Evolutionary conservation across 2,888 invertebrate species (phyloP), one percentile per base, ranked within the genome.

Genomic region (Cheilosia vernalis): DNA sequence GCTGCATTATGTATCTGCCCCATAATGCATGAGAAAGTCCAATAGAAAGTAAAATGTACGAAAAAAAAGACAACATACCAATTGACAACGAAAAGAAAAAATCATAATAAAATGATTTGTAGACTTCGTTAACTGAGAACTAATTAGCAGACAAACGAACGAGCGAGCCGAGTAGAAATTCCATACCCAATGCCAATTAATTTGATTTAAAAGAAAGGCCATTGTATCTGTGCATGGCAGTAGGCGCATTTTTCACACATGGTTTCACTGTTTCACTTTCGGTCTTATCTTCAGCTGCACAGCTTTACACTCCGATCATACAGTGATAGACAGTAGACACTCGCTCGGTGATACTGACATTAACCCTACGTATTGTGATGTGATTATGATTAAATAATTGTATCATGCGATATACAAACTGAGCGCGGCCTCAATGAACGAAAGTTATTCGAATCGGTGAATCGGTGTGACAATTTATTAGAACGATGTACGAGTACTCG

Each of bases 181-280:
- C 40, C 30, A 60, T 49, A 19, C 49, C 72, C 79, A 79, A 79
- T 49, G 67, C 58, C 67, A 84, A 84, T 83, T 83, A 78, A 84
- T 84, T 80, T 61, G 73, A 69, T 63, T 70, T 51, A 64, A 82
- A 77, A 70, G 70, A 78, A 79, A 74, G 74, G 58, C 79, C 58
- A 69, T 84, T 79, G 84, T 79, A 44, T 27, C 19, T 53, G 55
- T 66, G 40, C 47, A 21, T 27, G n/a, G 51, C 21, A 24, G 24
- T 44, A 33, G 67, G 78, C 49, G 82, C 78, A 77, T 60, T 83
- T 83, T 83, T 83, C 82, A 83, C 82, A 83, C 82, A 83, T 83
- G 78, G 82, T 83, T 83, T 83, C 78, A 83, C 78, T 78, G 64
- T 58, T 76, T 76, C 74, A 76, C 58, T 72, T 82, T 77, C 70